Base-by-base conservation (phyloP, 2,888 invertebrate genomes). In the Agonopterix subpropinquella region DNA sequence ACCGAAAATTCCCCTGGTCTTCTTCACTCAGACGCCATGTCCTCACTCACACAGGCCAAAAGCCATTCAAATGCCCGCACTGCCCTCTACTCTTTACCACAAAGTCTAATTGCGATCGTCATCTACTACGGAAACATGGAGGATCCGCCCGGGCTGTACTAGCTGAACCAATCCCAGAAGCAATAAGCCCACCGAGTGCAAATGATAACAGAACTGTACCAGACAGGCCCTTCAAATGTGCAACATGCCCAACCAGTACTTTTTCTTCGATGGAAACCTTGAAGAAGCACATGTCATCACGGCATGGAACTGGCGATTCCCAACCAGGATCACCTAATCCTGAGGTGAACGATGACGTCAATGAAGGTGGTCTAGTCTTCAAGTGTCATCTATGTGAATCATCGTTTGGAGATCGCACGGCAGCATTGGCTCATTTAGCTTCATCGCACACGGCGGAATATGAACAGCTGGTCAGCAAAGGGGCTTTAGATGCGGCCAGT, bases 41-140 rank as follows among this genome's bases (percentile, higher is more conserved):
- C 39, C 85, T 97, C 5, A 98, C 98, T 0, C 98, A 98, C 76
- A 98, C 98, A 0, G 97, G 95, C 1, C 98, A 98, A 73, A 98
- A 98, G 71, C 98, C 98, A 0, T 98, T 95, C 88, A 96, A 97
- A 71, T 98, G 98, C 77, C 94, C 95, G 0, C 94, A 96, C 67
- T 98, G 98, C 73, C 95, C 96, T 0, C 90, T 98, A 8, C 92
- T 97, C 1, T 98, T 98, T 77, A 98, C 98, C 37, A 98, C 98
- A 1, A 98, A 98, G 76, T 98, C 98, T 8, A 98, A 98, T 81
- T 96, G 98, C 76, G 98, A 98, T 71, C 94, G 98, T 9, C 98
- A 98, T 76, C 84, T 98, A 52, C 82, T 96, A 47, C 90, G 98
- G 39, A 98, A 98, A 69, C 98, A 98, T 70, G 88, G 89, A 42